Percentiles rank a stretch among this genome's conserved stretches.
Conservation (phyloP, 2,888 invertebrate genomes). For the Limnephilus lunatus region DNA sequence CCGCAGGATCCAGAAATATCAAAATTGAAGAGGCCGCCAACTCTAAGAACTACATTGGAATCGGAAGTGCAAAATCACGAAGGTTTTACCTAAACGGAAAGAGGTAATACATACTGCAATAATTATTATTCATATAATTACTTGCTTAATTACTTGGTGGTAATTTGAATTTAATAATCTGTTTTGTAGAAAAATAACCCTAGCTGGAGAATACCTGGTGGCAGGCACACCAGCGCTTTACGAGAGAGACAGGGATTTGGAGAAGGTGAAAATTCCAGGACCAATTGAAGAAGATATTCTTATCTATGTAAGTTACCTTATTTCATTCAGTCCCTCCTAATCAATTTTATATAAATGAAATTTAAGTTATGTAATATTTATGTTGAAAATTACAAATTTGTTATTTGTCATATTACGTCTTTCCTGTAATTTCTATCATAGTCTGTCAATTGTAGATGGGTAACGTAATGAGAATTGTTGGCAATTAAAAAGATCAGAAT, state of each 20-base stretch:
- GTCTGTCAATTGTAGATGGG: too few species aligned
- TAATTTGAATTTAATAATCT: constrained; percentile 1
- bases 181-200: constrained; percentile 79
- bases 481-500: too few species aligned
- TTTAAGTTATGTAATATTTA: too few species aligned
- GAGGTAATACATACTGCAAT: constrained; percentile 74
- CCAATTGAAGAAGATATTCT: constrained; percentile 89
- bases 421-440: too few species aligned
- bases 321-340: background rate
- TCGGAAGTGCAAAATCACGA: constrained; percentile 82
- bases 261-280: constrained; percentile 88
- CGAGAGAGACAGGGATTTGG: constrained; percentile 86
- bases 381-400: too few species aligned
- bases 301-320: constrained; percentile 82
- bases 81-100: constrained; percentile 89
- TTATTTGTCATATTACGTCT: too few species aligned
- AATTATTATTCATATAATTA: constrained; percentile 5
- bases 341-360: too few species aligned
- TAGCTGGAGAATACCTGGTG: constrained; percentile 89
- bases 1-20: constrained; percentile 88
- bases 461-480: too few species aligned
- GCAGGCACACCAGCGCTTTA: constrained; percentile 89
- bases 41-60: constrained; percentile 88
- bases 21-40: constrained; percentile 85
- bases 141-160: background rate